Evolutionary conservation across 2,888 invertebrate genomes (phyloP).

Genomic region (Protonemura montana): DNA sequence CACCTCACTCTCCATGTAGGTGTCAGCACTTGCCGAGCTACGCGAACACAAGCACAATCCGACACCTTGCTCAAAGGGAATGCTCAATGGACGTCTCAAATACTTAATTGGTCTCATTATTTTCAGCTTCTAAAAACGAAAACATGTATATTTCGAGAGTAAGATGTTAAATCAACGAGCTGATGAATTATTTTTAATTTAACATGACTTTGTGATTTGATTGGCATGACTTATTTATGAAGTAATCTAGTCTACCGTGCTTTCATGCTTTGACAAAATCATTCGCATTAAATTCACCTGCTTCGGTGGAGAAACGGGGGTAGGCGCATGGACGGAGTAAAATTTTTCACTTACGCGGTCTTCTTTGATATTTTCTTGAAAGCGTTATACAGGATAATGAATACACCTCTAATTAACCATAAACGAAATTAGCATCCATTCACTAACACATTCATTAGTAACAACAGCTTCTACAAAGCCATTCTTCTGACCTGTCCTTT

Average conservation of each 20-base stretch:
- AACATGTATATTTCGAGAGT: background rate
- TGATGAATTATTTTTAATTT: conserved; percentile 7
- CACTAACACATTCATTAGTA: background rate
- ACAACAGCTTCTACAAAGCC: background rate
- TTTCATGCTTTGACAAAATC: background rate
- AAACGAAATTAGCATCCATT: background rate
- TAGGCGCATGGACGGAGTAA: background rate
- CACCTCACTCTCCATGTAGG: background rate
- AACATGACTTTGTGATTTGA: background rate
- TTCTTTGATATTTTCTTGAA: background rate
- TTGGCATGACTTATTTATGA: conserved; percentile 1
- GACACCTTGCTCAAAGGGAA: conserved; percentile 33
- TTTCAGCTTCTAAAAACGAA: conserved; percentile 2
- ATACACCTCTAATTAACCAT: conserved; percentile 7
- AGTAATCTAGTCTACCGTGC: background rate
- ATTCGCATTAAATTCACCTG: background rate
- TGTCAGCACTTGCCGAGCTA: conserved; percentile 1
- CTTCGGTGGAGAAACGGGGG: background rate
- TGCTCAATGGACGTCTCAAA: conserved; percentile 22
- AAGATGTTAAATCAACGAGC: background rate
- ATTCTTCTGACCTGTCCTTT: background rate
- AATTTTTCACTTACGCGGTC: background rate
- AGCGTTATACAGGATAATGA: background rate
- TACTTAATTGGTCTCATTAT: conserved; percentile 38
- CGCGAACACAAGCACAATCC: background rate